phyloP scores from a whole-genome alignment of 2,797 vertebrate species.

The Crocodylus rhombifer region DNA sequence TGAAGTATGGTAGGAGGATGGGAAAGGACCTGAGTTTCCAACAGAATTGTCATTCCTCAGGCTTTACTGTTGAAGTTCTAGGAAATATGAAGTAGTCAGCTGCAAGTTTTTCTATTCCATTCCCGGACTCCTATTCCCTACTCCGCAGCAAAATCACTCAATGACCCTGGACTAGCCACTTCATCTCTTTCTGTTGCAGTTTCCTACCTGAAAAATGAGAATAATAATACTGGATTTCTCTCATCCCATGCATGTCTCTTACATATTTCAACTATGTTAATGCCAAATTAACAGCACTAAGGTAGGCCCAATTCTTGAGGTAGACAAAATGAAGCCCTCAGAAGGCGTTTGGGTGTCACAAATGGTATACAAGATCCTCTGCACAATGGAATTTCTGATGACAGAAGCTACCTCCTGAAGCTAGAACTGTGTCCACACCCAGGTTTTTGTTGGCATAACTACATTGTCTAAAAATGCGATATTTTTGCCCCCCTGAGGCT shows the following conservation, averaged over 20 bases:
- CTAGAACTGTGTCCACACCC: no score
- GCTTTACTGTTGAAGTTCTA: background rate
- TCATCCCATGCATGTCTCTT: background rate
- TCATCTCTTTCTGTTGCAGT: background rate
- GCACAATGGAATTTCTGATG: no score
- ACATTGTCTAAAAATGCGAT: no score
- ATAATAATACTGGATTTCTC: background rate
- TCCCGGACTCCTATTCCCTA: background rate
- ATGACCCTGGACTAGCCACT: background rate
- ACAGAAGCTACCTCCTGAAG: no score
- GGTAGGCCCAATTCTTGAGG: no score
- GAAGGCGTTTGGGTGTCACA: no score
- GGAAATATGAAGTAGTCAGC: background rate
- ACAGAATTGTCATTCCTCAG: background rate
- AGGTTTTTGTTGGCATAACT: no score
- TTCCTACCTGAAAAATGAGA: background rate
- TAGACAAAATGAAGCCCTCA: no score
- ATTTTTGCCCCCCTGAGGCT: no score
- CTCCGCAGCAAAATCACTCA: background rate
- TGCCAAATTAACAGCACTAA: no score
- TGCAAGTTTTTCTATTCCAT: no score
- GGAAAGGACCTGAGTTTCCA: background rate
- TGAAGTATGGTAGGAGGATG: background rate
- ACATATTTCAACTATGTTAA: background rate
- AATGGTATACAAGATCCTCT: no score